These are phyloP conservation scores for Oreochromis mossambicus DNA, from an alignment of 2,797 vertebrate species.

Conservation along the genomic window DNA sequence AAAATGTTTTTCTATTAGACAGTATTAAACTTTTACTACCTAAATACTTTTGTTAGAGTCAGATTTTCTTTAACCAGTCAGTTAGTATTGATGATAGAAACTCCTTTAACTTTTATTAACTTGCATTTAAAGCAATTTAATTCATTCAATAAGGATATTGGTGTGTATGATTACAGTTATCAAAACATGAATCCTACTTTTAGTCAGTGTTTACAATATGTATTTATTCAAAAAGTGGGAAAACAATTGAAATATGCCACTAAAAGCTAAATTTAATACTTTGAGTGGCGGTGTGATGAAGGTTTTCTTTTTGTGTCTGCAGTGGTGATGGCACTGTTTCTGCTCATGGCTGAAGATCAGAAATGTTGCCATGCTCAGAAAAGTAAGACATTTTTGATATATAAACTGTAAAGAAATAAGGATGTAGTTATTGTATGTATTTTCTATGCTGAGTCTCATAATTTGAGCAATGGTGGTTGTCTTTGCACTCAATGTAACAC, in stretches of 20 bases:
- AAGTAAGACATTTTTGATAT: neutral
- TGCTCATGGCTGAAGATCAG: neutral
- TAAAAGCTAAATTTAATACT: neutral
- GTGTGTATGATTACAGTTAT: neutral
- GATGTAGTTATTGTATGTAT: neutral
- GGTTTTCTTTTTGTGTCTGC: neutral
- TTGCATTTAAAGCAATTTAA: neutral
- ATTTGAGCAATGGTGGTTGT: neutral
- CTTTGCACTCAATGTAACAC: neutral
- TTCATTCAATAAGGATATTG: fast-evolving
- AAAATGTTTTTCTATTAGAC: neutral
- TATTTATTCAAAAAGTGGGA: neutral
- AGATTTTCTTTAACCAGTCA: neutral
- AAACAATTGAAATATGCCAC: neutral
- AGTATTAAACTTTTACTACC: neutral
- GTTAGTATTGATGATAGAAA: neutral
- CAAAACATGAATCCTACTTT: neutral
- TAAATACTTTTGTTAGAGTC: neutral
- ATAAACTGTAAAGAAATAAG: neutral
- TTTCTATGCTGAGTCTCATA: neutral
- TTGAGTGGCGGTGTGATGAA: neutral
- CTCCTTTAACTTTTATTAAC: neutral
- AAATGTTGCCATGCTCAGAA: neutral
- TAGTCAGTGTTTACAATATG: neutral
- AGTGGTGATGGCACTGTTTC: neutral